Evolutionary conservation across 2,888 invertebrate genomes (phyloP), one percentile per base, ranked within the genome.

Genomic region (Drosophila trichaetosa): DNA sequence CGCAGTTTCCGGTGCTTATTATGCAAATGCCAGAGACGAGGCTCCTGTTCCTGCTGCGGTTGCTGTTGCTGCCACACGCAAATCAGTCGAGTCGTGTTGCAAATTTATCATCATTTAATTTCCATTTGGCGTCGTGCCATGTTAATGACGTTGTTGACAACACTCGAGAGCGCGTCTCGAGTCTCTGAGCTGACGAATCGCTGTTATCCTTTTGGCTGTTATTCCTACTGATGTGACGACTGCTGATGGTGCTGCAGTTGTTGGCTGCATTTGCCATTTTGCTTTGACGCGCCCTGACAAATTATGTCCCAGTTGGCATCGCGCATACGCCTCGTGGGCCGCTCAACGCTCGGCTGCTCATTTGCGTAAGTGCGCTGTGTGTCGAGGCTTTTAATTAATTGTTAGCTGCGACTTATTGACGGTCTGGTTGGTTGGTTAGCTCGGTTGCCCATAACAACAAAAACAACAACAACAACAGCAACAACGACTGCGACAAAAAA

Each of bases 101-200:
- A 85, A 89, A 88, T 89, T 88, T 88, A 86, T 85, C 83, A 87
- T 86, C 88, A 88, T 87, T 89, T 87, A 86, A 88, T 88, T 84
- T 87, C 87, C 89, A 87, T 89, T 87, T 85, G 84, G 76, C 80
- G 77, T 83, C 87, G 83, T 87, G 87, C 80, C 76, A 82, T 76
- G 83, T 87, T 90, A 90, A 90, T 89, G 90, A 89, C 84, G 90
- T 79, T 84, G 90, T 90, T 89, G 90, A 89, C 89, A 83, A 76
- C 79, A 82, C 86, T 82, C 79, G 74, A 76, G 79, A 76, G 77
- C 70, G 73, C 78, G 79, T 79, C 78, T 78, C 70, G 78, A 78
- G 77, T 59, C 70, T 72, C 70, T 52, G 63, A 49, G 53, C 53
- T 73, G 74, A 72, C 70, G 77, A 71, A 82, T 86, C 85, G 74